These are phyloP conservation scores for roundworm (Caenorhabditis elegans) DNA, from an alignment of 1,140 invertebrate species.

Conservation along the genomic window WBcel235 BX284606.5:5286501-5287000, in stretches of 20 bases:
- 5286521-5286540: conserved; percentile 50
- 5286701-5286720: background rate
- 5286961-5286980: background rate
- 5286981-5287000: background rate
- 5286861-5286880: background rate
- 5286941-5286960: background rate
- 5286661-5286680: conserved; percentile 38
- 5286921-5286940: conserved; percentile 33
- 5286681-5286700: background rate
- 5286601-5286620: conserved; percentile 1
- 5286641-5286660: conserved; percentile 21
- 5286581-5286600: conserved; percentile 56
- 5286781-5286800: background rate
- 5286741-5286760: conserved; percentile 31
- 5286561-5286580: conserved; percentile 56
- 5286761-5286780: conserved; percentile 10
- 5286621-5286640: background rate
- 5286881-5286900: background rate
- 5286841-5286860: background rate
- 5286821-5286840: conserved; percentile 27
- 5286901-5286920: conserved; percentile 3
- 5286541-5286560: conserved; percentile 56
- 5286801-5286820: background rate
- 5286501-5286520: conserved; percentile 48
- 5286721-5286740: conserved; percentile 24